Conservation (phyloP, 2,797 vertebrate genomes). For the Alcedo quadribrachys region DNA sequence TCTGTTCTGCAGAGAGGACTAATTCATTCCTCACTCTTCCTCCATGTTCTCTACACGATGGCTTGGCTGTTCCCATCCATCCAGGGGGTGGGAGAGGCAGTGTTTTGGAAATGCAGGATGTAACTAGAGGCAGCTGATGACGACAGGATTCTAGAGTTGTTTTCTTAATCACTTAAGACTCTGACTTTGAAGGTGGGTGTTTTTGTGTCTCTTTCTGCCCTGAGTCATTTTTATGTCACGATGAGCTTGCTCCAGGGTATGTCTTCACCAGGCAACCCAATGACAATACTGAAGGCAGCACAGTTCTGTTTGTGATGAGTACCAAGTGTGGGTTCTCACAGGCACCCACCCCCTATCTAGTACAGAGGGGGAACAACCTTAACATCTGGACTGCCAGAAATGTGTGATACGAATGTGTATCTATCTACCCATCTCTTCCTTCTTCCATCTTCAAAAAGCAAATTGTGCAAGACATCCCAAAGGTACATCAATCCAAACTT, state of each 20-base stretch:
- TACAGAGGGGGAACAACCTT: neutral
- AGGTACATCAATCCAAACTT: neutral
- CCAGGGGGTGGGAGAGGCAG: neutral
- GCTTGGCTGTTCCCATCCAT: neutral
- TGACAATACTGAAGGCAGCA: neutral
- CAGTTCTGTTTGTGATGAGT: neutral
- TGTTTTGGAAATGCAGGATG: constrained; percentile 9
- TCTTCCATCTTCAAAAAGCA: neutral
- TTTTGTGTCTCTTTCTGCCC: constrained; percentile 26
- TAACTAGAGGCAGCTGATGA: constrained; percentile 20
- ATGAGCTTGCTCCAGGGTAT: neutral
- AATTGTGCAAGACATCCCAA: constrained; percentile 32
- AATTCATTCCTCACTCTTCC: neutral
- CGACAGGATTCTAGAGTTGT: neutral
- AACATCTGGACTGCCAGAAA: neutral
- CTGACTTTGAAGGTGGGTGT: neutral
- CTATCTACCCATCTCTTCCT: neutral
- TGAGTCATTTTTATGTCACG: constrained; percentile 16
- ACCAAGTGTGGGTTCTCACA: neutral
- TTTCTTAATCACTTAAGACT: neutral
- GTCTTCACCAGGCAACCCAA: neutral
- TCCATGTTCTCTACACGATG: neutral
- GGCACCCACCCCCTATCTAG: neutral
- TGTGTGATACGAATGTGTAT: neutral
- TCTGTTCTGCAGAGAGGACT: neutral